These are phyloP conservation scores for Phycodurus eques DNA, from an alignment of 2,113 vertebrate genomes.

Conservation along the genomic window DNA sequence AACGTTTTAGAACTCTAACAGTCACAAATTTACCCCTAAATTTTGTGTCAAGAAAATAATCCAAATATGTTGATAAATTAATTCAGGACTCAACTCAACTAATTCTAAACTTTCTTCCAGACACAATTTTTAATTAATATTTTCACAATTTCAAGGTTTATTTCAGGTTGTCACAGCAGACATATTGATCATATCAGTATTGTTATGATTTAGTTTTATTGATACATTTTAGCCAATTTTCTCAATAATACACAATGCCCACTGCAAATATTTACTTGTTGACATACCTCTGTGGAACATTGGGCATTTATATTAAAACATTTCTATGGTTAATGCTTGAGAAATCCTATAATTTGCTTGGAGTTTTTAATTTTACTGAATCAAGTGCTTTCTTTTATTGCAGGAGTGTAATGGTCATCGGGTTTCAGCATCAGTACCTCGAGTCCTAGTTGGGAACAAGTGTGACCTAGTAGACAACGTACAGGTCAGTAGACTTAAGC, in stretches of 20 bases:
- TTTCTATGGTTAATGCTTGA: neutral
- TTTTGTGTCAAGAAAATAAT: neutral
- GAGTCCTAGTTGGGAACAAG: conserved; percentile 96
- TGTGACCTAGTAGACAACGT: conserved; percentile 93
- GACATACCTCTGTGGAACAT: neutral
- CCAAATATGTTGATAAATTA: neutral
- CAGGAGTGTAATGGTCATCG: conserved; percentile 94
- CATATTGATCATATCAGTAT: neutral
- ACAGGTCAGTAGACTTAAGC: conserved; percentile 66
- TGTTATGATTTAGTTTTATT: neutral
- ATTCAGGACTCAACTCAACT: neutral
- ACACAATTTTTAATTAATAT: neutral
- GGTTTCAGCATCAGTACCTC: conserved; percentile 85
- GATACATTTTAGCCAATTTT: neutral
- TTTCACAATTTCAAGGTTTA: neutral
- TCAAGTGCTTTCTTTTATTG: conserved; percentile 34
- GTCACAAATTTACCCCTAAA: too few relatives aligned
- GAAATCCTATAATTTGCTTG: neutral
- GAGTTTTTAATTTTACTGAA: neutral
- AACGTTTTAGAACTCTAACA: too few relatives aligned
- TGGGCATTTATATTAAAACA: neutral
- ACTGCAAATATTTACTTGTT: neutral
- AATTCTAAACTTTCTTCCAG: neutral
- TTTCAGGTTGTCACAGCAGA: neutral
- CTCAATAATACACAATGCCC: neutral